A percentile compares a stretch with the other conserved stretches of the same genome.
These are phyloP conservation scores for Caenorhabditis sp. DNA, from an alignment of 2,888 invertebrate genomes.

Conservation along the genomic window DNA sequence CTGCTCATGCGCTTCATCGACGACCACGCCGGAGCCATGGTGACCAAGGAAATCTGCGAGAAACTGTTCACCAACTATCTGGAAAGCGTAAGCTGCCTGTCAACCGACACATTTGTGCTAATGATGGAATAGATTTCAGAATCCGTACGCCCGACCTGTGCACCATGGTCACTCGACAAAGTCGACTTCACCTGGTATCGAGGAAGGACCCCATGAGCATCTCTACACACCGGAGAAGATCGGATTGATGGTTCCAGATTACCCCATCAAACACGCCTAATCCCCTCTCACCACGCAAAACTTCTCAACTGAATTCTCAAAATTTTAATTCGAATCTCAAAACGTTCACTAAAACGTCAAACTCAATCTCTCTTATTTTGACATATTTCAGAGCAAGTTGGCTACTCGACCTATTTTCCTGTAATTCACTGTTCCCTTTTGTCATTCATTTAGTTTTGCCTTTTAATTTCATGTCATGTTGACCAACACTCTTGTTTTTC, in stretches of 20 bases:
- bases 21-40: constrained; percentile 79
- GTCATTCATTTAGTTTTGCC: constrained; percentile 26
- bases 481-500: constrained; percentile 20
- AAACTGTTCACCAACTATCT: constrained; percentile 73
- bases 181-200: constrained; percentile 70
- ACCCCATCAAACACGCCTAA: constrained; percentile 54
- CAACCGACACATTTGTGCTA: neutral
- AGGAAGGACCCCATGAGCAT: constrained; percentile 63
- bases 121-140: constrained; percentile 17
- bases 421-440: constrained; percentile 5
- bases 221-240: constrained; percentile 65
- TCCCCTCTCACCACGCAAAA: neutral
- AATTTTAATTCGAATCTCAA: constrained; percentile 45
- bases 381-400: constrained; percentile 4
- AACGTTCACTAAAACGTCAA: too few species aligned
- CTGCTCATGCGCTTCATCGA: constrained; percentile 78
- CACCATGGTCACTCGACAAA: constrained; percentile 67
- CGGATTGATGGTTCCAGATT: constrained; percentile 66
- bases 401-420: constrained; percentile 5
- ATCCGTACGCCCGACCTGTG: constrained; percentile 31
- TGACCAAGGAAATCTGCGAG: constrained; percentile 75
- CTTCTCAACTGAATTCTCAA: constrained; percentile 47
- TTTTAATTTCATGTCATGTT: constrained; percentile 34
- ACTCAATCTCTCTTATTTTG: constrained; percentile 10
- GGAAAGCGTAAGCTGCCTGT: constrained; percentile 48